Evolutionary conservation across 2,888 invertebrate genomes (phyloP).

Genomic region (Conchocele bisecta): DNA sequence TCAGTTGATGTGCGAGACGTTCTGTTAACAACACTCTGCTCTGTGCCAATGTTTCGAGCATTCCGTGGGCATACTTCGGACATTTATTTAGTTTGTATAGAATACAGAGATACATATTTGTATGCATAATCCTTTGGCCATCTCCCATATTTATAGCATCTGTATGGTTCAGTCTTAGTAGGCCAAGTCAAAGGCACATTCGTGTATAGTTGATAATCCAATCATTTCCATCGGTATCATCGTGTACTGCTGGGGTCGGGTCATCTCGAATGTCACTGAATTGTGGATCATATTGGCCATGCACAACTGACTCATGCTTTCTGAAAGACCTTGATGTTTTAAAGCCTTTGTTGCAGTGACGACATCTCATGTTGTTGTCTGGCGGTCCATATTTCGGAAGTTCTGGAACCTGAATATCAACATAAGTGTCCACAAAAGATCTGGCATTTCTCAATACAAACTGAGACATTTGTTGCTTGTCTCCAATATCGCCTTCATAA

Average conservation of each 20-base stretch:
- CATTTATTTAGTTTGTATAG: conserved; percentile 16
- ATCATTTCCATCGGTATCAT: neutral
- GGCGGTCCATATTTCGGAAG: conserved; percentile 18
- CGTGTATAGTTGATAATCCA: conserved; percentile 18
- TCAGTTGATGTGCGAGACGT: conserved; percentile 14
- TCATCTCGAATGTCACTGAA: neutral
- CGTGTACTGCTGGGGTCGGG: neutral
- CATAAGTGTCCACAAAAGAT: neutral
- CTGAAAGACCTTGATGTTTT: conserved; percentile 3
- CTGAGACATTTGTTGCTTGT: conserved; percentile 10
- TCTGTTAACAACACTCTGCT: conserved; percentile 18
- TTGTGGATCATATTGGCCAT: conserved; percentile 15
- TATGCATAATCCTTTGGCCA: conserved; percentile 17
- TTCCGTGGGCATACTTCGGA: conserved; percentile 40
- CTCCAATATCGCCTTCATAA: conserved; percentile 14
- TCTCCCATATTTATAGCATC: conserved; percentile 38
- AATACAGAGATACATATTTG: conserved; percentile 15
- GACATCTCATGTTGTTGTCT: conserved; percentile 2
- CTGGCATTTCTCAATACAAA: neutral
- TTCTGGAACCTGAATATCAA: neutral
- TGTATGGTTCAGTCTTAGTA: conserved; percentile 23
- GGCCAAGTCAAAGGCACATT: conserved; percentile 8
- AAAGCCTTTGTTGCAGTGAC: conserved; percentile 23
- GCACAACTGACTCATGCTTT: conserved; percentile 12
- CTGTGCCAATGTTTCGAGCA: conserved; percentile 25